Conservation (phyloP, 1,140 invertebrate genomes). For the Apis mellifera region Amel_HAv3.1 CM009933.2:13225001-13225500, state of each 20-base stretch:
- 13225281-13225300: conserved; percentile 70
- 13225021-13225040: conserved; percentile 71
- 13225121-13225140: background rate
- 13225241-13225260: conserved; percentile 74
- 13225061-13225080: background rate
- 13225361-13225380: too few relatives aligned
- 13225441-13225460: too few relatives aligned
- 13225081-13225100: conserved; percentile 58
- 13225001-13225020: conserved; percentile 56
- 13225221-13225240: conserved; percentile 71
- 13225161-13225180: conserved; percentile 52
- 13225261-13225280: conserved; percentile 76
- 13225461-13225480: too few relatives aligned
- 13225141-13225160: background rate
- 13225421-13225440: background rate
- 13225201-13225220: conserved; percentile 62
- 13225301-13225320: conserved; percentile 19
- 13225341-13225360: too few relatives aligned
- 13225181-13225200: conserved; percentile 35
- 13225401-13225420: background rate
- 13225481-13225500: too few relatives aligned
- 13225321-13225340: background rate
- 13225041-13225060: conserved; percentile 75
- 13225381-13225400: background rate
- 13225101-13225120: conserved; percentile 57